Evolutionary conservation across 2,113 vertebrate genomes (phyloP).

Genomic region (Camarhynchus parvulus): DNA sequence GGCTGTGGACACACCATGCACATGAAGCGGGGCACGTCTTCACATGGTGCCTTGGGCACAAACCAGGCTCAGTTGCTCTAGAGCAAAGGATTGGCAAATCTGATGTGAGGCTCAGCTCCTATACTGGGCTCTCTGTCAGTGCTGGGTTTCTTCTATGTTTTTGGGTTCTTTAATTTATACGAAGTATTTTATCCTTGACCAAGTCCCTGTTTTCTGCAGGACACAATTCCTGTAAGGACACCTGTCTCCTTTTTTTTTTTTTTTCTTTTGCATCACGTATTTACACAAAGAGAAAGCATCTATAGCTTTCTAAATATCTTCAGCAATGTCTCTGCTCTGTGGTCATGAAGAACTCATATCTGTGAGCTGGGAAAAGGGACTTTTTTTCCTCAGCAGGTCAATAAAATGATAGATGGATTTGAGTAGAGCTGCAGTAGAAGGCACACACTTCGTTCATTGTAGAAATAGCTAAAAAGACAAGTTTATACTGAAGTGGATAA

Average conservation of each 20-base stretch:
- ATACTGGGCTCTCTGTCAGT: not conserved
- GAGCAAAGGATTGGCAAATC: not conserved
- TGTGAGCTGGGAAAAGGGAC: slow-evolving; percentile 34
- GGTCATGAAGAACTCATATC: slow-evolving; percentile 18
- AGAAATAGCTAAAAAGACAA: slow-evolving; percentile 68
- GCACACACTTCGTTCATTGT: slow-evolving; percentile 32
- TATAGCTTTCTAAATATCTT: not conserved
- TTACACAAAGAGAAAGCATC: not conserved
- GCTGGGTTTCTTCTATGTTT: not conserved
- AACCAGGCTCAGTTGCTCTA: not conserved
- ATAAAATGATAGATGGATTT: slow-evolving; percentile 70
- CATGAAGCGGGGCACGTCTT: not conserved
- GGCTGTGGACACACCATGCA: not conserved
- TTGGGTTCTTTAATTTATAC: not conserved
- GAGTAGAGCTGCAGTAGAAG: slow-evolving; percentile 49
- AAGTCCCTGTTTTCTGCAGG: not conserved
- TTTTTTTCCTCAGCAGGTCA: slow-evolving; percentile 70
- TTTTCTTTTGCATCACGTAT: not conserved
- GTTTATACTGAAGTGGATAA: slow-evolving; percentile 60
- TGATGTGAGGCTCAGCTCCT: not conserved
- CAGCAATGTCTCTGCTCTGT: not conserved
- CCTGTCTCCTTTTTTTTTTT: not conserved
- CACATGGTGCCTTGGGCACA: not conserved
- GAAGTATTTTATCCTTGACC: not conserved
- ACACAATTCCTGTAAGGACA: not conserved